Evolutionary conservation across 2,113 vertebrate species (phyloP).

Genomic region (Arvicanthis niloticus): DNA sequence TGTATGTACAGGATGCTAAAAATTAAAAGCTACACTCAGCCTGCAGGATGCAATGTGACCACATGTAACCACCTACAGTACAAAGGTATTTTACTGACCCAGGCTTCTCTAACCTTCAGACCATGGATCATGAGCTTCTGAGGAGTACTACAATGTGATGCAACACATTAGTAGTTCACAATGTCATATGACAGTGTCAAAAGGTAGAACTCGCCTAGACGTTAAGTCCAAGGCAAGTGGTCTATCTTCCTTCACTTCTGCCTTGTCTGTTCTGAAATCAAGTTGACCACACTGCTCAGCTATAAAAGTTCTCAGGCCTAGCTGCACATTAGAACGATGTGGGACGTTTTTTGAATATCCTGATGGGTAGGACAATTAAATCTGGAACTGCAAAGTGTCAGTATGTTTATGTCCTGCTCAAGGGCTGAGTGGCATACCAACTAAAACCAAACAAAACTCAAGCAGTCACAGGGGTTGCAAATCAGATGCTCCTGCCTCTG

Average conservation of each 20-base stretch:
- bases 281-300: not conserved
- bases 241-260: conserved; percentile 20
- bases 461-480: not conserved
- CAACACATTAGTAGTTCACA: not conserved
- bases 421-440: not conserved
- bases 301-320: conserved; percentile 9
- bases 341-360: conserved; percentile 22
- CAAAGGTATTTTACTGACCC: not conserved
- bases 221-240: not conserved
- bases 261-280: not conserved
- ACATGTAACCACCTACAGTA: not conserved
- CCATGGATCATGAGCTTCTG: not conserved
- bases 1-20: not conserved
- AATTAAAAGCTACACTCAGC: not conserved
- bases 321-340: conserved; percentile 20
- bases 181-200: not conserved
- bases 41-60: not conserved
- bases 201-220: too few species aligned
- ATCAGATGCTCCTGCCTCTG: not conserved
- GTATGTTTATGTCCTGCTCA: not conserved
- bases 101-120: not conserved
- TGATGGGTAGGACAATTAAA: not conserved
- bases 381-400: not conserved
- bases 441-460: not conserved
- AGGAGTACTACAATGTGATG: not conserved